Evolutionary conservation across 2,113 vertebrate genomes (phyloP).

Genomic region (Carettochelys insculpta): DNA sequence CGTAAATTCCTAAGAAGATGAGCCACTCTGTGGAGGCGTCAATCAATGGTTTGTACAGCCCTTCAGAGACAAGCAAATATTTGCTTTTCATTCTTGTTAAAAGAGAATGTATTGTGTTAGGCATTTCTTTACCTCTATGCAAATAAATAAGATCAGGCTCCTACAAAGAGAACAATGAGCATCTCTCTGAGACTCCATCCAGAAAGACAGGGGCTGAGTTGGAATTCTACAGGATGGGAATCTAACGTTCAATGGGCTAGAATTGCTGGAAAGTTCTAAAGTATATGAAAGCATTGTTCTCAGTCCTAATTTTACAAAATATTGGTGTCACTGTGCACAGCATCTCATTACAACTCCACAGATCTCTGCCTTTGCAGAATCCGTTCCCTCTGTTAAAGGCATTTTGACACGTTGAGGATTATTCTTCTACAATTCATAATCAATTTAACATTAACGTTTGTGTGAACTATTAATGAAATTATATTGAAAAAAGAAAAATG

Average conservation of each 20-base stretch:
- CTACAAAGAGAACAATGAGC: not conserved
- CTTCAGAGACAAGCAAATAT: not conserved
- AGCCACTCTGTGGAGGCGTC: not conserved
- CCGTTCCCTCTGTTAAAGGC: slow-evolving; percentile 62
- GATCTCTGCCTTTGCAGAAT: slow-evolving; percentile 52
- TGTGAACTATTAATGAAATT: slow-evolving; percentile 86
- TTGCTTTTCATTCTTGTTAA: not conserved
- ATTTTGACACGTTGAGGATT: slow-evolving; percentile 74
- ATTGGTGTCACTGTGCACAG: slow-evolving; percentile 39
- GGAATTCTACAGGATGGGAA: not conserved
- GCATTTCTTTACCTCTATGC: not conserved
- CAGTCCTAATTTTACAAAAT: slow-evolving; percentile 56
- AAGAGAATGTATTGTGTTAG: not conserved
- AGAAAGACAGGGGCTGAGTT: not conserved
- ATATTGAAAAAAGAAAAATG: slow-evolving; percentile 86
- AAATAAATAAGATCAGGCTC: rapidly evolving
- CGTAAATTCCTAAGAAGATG: not conserved
- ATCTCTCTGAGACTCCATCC: not conserved
- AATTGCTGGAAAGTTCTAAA: slow-evolving; percentile 48
- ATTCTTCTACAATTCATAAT: slow-evolving; percentile 78
- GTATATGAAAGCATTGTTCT: slow-evolving; percentile 62
- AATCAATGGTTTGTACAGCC: not conserved
- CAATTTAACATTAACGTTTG: slow-evolving; percentile 80
- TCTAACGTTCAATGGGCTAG: not conserved
- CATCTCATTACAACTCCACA: slow-evolving; percentile 35